Evolutionary conservation across 2,888 invertebrate genomes (phyloP).

Genomic region (Cryptocephalus moraei): DNA sequence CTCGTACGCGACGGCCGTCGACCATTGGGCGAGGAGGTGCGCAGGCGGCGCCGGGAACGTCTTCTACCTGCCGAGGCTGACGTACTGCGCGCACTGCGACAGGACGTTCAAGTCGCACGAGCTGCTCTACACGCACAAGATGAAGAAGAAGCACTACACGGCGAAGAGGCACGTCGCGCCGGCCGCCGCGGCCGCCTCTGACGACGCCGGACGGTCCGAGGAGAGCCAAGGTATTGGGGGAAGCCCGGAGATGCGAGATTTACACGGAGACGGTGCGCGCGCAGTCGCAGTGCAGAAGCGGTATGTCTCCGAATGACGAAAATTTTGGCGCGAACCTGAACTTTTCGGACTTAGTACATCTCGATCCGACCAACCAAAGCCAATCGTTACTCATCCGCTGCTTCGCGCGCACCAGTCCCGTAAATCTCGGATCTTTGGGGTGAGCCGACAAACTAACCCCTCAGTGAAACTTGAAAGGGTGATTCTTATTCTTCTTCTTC

Average conservation of each 20-base stretch:
- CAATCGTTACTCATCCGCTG: too few relatives aligned
- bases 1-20: conserved; percentile 43
- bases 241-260: not conserved
- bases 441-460: too few relatives aligned
- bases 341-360: too few relatives aligned
- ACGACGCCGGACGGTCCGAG: not conserved
- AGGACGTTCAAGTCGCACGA: conserved; percentile 42
- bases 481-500: too few relatives aligned
- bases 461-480: too few relatives aligned
- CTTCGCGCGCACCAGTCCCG: too few relatives aligned
- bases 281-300: too few relatives aligned
- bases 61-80: conserved; percentile 39
- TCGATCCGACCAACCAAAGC: too few relatives aligned
- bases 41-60: conserved; percentile 36
- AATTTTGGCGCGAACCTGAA: too few relatives aligned
- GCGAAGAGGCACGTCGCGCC: conserved; percentile 29
- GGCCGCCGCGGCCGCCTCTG: not conserved
- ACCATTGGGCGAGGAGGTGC: conserved; percentile 44
- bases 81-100: conserved; percentile 40
- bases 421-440: too few relatives aligned
- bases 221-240: not conserved
- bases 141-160: conserved; percentile 41
- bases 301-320: too few relatives aligned
- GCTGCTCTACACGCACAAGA: conserved; percentile 47
- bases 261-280: too few relatives aligned